Percentiles rank a stretch among this genome's conserved stretches.
phyloP scores from a whole-genome alignment of 2,797 vertebrate genomes.

The Smutsia gigantea region DNA sequence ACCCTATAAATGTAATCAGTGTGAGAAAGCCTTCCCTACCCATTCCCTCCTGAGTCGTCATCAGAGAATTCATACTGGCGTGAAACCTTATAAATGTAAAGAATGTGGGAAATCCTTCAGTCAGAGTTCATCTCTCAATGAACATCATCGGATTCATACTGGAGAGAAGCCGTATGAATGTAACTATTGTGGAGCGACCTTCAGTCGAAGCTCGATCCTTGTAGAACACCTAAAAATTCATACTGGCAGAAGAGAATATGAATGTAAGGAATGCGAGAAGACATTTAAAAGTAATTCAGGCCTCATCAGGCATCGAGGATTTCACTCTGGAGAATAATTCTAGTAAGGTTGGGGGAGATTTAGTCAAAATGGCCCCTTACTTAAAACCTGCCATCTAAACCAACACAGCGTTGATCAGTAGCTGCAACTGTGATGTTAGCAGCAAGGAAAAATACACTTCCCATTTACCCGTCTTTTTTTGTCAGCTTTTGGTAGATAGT shows the following conservation, averaged over 20 bases:
- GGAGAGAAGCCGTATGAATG: constrained; percentile 84
- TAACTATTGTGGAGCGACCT: constrained; percentile 80
- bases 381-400: neutral
- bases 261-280: constrained; percentile 80
- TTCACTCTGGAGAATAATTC: constrained; percentile 59
- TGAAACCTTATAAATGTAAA: constrained; percentile 78
- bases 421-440: neutral
- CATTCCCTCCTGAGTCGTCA: constrained; percentile 76
- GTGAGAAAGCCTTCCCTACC: constrained; percentile 78
- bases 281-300: constrained; percentile 74
- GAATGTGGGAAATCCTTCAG: constrained; percentile 78
- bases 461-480: neutral
- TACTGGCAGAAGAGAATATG: constrained; percentile 75
- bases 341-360: neutral
- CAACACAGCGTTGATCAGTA: neutral
- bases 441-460: neutral
- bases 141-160: constrained; percentile 78
- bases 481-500: neutral
- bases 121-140: constrained; percentile 78
- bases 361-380: neutral
- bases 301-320: constrained; percentile 59
- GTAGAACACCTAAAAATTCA: constrained; percentile 83
- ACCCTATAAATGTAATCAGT: constrained; percentile 78
- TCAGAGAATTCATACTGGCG: constrained; percentile 74
- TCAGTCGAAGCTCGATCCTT: constrained; percentile 81